Conservation (phyloP, 1,140 invertebrate genomes). For the Drosophila pruinosa region DNA sequence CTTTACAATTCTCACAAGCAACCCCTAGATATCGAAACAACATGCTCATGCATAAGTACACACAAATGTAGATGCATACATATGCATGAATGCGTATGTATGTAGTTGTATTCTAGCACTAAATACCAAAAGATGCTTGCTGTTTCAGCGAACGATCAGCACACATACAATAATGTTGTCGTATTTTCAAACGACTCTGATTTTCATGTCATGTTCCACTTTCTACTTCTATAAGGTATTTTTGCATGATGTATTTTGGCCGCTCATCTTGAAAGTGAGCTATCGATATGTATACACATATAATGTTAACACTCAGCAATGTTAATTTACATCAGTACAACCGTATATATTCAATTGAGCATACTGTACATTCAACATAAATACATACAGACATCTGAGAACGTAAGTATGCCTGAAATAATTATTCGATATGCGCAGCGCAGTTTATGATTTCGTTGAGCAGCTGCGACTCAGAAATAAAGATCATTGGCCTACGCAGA, state of each 20-base stretch:
- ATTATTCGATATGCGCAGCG: slow-evolving; percentile 55
- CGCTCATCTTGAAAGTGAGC: not conserved
- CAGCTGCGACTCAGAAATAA: slow-evolving; percentile 59
- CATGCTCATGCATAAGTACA: slow-evolving; percentile 2
- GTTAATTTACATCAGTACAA: not conserved
- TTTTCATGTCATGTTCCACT: slow-evolving; percentile 5
- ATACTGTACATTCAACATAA: not conserved
- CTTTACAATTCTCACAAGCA: slow-evolving; percentile 51
- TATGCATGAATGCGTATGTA: not conserved
- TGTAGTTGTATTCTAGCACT: not conserved
- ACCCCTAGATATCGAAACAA: slow-evolving; percentile 56
- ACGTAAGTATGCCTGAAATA: slow-evolving; percentile 24
- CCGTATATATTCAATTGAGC: not conserved
- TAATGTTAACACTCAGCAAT: not conserved
- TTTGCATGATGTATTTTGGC: slow-evolving; percentile 13
- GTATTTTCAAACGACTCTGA: not conserved
- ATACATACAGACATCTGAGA: slow-evolving; percentile 3
- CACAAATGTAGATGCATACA: too few relatives aligned
- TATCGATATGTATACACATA: not conserved
- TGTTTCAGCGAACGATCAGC: slow-evolving; percentile 17
- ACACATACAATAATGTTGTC: not conserved
- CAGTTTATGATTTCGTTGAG: slow-evolving; percentile 71
- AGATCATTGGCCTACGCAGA: slow-evolving; percentile 71
- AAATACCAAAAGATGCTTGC: slow-evolving; percentile 23
- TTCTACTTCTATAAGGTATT: slow-evolving; percentile 1